Base-by-base conservation (phyloP, 2,888 invertebrate genomes). In the Homarus gammarus region DNA sequence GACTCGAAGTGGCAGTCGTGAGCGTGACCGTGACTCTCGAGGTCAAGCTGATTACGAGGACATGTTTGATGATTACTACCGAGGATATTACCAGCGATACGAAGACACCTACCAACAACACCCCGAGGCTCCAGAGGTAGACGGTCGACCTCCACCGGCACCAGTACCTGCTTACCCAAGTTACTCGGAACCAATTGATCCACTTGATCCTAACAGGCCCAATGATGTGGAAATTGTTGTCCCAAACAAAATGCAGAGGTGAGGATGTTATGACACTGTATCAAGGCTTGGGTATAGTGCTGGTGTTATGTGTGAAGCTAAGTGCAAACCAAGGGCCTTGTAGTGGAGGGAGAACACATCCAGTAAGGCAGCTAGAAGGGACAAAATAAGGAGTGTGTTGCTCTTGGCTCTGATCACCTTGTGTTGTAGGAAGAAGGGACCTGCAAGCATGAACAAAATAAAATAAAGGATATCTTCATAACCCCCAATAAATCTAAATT, bases 181-280 rank as follows among this genome's bases (percentile, higher is more conserved):
- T 72, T 83, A 83, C 36, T 27, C 56, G 15, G 88, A 83, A 40
- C 85, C 86, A 27, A 22, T 84, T 64, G 91, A 91, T 75, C 91
- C 91, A 10, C 84, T 91, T 18, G 91, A 90, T 44, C 89, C 91
- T 36, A 79, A 40, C 44, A 70, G 91, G 64, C 89, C 91, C 15
- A 91, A 91, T 70, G 91, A 91, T 84, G 87, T 87, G 73, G 91
- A 91, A 31, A 91, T 91, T 70, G 91, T 91, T 1, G 91, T 91
- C 22, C 91, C 91, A 15, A 90, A 90, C 56, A 91, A 91, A 68
- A 87, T 87, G 87, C 91, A 91, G 56, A 89, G 91, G 91, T 90
- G 31, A 87, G 89, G 2, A 27, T n/a, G n/a, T n/a, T n/a, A n/a
- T n/a, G n/a, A n/a, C n/a, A n/a, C n/a, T n/a, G n/a, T n/a, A n/a